Base-by-base conservation (phyloP, 2,113 vertebrate genomes). In the Leucopternis melanops region DNA sequence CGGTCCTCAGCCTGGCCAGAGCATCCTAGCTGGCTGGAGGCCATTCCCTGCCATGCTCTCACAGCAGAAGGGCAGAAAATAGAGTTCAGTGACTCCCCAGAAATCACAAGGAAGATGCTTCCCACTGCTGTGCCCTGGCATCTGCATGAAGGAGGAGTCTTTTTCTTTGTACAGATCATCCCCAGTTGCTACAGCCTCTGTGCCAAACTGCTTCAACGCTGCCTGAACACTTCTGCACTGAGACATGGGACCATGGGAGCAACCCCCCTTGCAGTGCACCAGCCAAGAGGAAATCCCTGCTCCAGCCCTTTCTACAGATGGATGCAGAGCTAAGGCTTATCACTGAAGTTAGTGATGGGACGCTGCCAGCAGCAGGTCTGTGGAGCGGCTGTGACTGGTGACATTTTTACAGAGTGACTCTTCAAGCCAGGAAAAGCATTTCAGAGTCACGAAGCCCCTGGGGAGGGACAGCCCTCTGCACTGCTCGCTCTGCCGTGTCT, bases 391-490 rank as follows among this genome's bases (percentile, higher is more conserved):
- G 59, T 57, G 77, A 9, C 69, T 59, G 89, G 61, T 92, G 88
- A 85, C 15, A 19, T 45, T 90, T 85, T 63, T 57, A 55, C 79
- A 72, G 80, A 88, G 34, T 72, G 63, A 91, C 75, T 88, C 79
- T 71, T 54, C 47, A 32, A 86, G 91, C 55, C 71, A 77, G 74
- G 55, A 92, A 89, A 84, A 94, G 47, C 59, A 47, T 57, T 89
- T 74, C 13, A 12, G 79, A 90, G 75, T 32, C 89, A 58, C 2
- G 1, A 63, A 95, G 25, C 10, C 71, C 29, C 66, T 4, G 34
- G 88, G 50, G 38, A 83, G 72, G 75, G 52, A 38, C 34, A 90
- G 50, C 50, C 71, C 62, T 87, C 55, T 10, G 6, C 77, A 63
- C 44, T 3, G 2, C 44, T 72, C 11, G 0, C 58, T 74, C 57